phyloP scores from a whole-genome alignment of 30 jellyfish, hydroid and myxozoan species.

The Sanderia malayensis region DNA sequence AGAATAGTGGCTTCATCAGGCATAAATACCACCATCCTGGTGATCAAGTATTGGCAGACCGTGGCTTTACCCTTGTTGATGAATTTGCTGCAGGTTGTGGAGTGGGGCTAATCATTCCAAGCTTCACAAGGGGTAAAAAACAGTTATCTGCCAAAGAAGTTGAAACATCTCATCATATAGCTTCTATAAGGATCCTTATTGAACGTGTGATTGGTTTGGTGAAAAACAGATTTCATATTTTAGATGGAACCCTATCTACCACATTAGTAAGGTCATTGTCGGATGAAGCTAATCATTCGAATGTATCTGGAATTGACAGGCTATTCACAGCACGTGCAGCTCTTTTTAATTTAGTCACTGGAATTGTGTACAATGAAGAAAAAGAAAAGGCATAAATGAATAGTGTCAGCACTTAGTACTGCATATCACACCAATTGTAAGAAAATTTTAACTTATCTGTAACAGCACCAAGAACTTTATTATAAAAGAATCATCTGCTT shows the following conservation, averaged over 20 bases:
- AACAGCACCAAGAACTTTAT: not conserved
- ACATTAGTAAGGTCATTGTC: not conserved
- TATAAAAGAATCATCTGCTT: not conserved
- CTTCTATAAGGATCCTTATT: not conserved
- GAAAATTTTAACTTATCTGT: not conserved
- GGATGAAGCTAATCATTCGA: not conserved
- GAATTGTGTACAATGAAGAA: not conserved
- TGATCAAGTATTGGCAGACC: conserved; percentile 1
- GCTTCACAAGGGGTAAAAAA: conserved; percentile 9
- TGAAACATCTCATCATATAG: not conserved
- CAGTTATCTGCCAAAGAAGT: conserved; percentile 1
- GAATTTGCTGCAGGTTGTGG: conserved; percentile 9
- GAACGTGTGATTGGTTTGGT: conserved; percentile 4
- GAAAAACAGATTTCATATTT: not conserved
- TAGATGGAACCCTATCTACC: not conserved
- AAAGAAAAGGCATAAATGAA: not conserved
- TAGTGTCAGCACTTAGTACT: not conserved
- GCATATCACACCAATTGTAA: not conserved
- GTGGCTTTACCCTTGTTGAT: conserved; percentile 6
- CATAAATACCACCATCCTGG: not conserved
- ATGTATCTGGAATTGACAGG: not conserved
- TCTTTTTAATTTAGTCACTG: not conserved
- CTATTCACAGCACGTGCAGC: not conserved
- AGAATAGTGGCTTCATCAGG: not conserved
- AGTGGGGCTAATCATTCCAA: not conserved